Evolutionary conservation across 2,797 vertebrate genomes (phyloP).

Genomic region (Macrochelys suwanniensis): DNA sequence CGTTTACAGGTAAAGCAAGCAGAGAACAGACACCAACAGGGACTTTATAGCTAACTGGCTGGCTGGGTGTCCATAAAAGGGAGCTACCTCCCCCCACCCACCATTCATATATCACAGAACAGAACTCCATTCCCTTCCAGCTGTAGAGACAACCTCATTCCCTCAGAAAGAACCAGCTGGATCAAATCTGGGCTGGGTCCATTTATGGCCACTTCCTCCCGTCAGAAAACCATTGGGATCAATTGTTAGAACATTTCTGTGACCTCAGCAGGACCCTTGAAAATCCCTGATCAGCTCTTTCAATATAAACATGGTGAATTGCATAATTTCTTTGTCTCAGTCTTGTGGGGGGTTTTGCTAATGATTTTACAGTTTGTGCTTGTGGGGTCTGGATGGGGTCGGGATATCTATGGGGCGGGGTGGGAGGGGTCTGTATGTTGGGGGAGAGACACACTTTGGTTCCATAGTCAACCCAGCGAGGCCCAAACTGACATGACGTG

Average conservation of each 20-base stretch:
- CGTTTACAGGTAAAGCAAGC: no score
- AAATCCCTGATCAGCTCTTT: not conserved
- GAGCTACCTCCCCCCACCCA: no score
- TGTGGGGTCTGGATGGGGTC: not conserved
- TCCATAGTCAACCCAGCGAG: not conserved
- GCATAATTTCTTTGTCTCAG: not conserved
- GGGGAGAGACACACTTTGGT: not conserved
- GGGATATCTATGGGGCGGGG: not conserved
- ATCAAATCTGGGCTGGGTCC: fast-evolving
- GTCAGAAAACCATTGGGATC: not conserved
- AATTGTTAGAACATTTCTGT: not conserved
- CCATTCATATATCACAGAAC: no score
- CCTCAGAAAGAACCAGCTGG: fast-evolving
- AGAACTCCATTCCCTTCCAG: not conserved
- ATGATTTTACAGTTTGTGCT: not conserved
- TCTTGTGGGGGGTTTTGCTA: not conserved
- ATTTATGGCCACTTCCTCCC: not conserved
- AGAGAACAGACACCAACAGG: no score
- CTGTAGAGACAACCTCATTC: not conserved
- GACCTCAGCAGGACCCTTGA: not conserved
- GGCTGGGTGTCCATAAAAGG: no score
- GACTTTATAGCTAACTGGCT: no score
- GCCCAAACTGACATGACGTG: not conserved
- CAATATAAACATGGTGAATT: not conserved
- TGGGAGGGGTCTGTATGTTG: not conserved